Base-by-base conservation (phyloP, 2,113 vertebrate species). In the Scalopus aquaticus region DNA sequence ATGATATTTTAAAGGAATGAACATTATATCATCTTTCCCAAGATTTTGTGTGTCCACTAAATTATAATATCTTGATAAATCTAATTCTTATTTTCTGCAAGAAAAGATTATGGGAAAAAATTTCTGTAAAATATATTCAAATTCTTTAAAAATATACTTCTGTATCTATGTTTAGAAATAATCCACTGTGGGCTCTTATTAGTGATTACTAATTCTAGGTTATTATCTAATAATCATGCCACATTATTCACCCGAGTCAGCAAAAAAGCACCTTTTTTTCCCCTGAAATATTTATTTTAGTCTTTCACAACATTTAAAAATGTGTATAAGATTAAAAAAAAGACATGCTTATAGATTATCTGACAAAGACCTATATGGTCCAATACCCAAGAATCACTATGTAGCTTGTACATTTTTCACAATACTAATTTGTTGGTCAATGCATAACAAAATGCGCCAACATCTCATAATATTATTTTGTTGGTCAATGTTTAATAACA, bases 281-380 rank as follows among this genome's bases (percentile, higher is more conserved):
- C 76, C 35, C 22, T 84, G 35, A 96, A 97, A 94, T 96, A 95
- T 70, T 80, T 97, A 89, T 88, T 97, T 83, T 87, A 79, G 70
- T 97, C 97, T 98, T 96, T 94, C 92, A 87, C 30, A 93, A 78
- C 69, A 88, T 96, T 98, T 96, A 79, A 94, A 98, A 98, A 90
- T 22, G 4, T 97, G 58, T 91, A 80, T 93, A 92, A 97, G 94
- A 96, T 96, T n/a, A n/a, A n/a, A n/a, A n/a, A 95, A 88, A 97
- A 96, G 96, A 96, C 92, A 96, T 95, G 83, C 81, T 86, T 96
- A 69, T 72, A 91, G 92, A 77, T 97, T 97, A 96, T 94, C 93
- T 96, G 90, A 69, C 39, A 94, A 94, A 88, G 90, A 95, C 49
- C 42, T 62, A 6, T 58, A 88, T 26, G 64, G 83, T 93, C 93